phyloP scores from a whole-genome alignment of 2,113 vertebrate genomes.

The Neogobius melanostomus region DNA sequence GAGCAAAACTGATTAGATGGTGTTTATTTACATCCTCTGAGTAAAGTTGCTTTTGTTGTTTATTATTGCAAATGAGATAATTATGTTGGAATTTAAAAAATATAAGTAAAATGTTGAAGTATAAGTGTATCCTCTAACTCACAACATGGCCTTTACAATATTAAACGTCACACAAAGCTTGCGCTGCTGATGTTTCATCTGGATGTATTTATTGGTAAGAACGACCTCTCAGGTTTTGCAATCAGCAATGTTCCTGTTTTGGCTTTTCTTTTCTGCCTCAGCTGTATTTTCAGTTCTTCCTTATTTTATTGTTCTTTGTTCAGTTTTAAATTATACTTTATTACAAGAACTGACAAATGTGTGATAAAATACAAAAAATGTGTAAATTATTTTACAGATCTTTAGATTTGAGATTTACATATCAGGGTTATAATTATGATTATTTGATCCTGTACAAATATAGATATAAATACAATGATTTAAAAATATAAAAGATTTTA shows the following conservation, averaged over 20 bases:
- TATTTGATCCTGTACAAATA: no score
- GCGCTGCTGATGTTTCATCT: not conserved
- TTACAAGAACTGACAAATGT: not conserved
- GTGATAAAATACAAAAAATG: not conserved
- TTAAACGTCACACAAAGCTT: not conserved
- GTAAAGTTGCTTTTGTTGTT: conserved; percentile 10
- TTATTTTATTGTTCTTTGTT: conserved; percentile 33
- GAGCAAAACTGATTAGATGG: conserved; percentile 25
- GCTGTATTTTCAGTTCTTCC: conserved; percentile 50
- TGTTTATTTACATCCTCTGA: conserved; percentile 19
- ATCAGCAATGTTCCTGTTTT: conserved; percentile 66
- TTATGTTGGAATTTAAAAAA: no score
- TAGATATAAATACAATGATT: no score
- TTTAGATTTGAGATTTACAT: no score
- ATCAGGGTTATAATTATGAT: no score
- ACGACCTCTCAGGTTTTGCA: conserved; percentile 61
- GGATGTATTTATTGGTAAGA: not conserved
- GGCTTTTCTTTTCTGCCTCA: conserved; percentile 41
- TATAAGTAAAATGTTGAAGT: no score
- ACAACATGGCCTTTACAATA: not conserved
- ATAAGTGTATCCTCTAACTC: not conserved
- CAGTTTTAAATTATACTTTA: not conserved
- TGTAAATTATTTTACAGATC: not conserved
- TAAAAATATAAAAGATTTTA: not conserved
- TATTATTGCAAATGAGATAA: no score